These are phyloP conservation scores for Sthenelais limicola DNA, from an alignment of 2,888 invertebrate genomes.

Conservation along the genomic window DNA sequence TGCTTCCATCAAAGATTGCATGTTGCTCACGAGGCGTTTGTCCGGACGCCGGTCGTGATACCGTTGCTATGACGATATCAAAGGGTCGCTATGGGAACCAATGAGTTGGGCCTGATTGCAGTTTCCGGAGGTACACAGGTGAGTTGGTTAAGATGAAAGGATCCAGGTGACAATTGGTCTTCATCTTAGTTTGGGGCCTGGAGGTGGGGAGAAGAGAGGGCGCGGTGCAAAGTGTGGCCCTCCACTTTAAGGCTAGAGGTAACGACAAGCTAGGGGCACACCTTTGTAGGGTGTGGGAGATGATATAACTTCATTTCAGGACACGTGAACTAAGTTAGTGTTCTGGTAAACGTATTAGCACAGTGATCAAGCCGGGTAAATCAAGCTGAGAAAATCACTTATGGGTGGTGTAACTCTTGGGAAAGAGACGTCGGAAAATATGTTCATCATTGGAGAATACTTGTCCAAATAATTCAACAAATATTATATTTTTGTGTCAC, in stretches of 20 bases:
- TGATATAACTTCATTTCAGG: too few species aligned
- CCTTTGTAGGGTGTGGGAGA: background rate
- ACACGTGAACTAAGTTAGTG: too few species aligned
- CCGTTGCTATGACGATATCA: background rate
- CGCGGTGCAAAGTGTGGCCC: background rate
- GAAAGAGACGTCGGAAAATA: too few species aligned
- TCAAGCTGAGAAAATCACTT: too few species aligned
- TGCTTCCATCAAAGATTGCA: conserved; percentile 5
- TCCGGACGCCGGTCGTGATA: background rate
- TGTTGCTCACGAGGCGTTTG: background rate
- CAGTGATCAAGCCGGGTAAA: too few species aligned
- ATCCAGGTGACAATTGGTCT: conserved; percentile 17
- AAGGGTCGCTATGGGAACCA: conserved; percentile 2
- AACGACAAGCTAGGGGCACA: background rate
- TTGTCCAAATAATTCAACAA: too few species aligned
- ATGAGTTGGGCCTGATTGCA: background rate
- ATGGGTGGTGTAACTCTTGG: too few species aligned
- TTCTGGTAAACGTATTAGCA: too few species aligned
- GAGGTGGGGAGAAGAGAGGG: background rate
- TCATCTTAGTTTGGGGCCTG: conserved; percentile 5
- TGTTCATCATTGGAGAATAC: too few species aligned
- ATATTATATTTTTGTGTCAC: too few species aligned
- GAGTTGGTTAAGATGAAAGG: conserved; percentile 18
- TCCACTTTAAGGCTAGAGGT: background rate
- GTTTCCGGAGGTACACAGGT: conserved; percentile 34